phyloP scores from a whole-genome alignment of 2,113 vertebrate genomes.

The Terrapene triunguis region DNA sequence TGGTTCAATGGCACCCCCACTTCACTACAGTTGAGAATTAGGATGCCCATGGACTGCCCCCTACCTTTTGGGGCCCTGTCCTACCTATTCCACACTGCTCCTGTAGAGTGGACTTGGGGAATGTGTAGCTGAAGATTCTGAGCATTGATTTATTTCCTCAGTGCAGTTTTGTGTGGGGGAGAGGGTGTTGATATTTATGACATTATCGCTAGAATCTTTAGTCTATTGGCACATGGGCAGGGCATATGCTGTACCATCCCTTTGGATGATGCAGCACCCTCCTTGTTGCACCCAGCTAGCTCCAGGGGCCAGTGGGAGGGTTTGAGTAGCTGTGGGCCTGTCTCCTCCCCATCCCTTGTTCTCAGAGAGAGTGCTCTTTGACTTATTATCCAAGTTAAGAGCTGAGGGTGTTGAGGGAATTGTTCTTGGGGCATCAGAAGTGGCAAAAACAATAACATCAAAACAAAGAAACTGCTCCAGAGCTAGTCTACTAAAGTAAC shows the following conservation, averaged over 20 bases:
- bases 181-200: fast-evolving
- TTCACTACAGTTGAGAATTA: neutral
- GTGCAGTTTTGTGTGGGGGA: neutral
- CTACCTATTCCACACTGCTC: neutral
- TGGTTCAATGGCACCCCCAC: too few relatives aligned
- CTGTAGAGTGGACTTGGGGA: fast-evolving
- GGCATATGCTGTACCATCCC: neutral
- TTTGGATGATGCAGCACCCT: too few relatives aligned
- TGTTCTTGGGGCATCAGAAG: neutral
- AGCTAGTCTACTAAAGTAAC: neutral
- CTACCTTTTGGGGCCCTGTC: fast-evolving
- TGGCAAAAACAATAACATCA: neutral
- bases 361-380: fast-evolving
- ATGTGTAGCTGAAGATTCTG: neutral
- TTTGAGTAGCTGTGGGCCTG: neutral
- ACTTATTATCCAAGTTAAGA: neutral
- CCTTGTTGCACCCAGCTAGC: neutral
- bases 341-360: neutral
- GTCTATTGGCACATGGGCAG: neutral
- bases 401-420: neutral
- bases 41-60: neutral
- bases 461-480: neutral
- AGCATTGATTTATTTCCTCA: neutral
- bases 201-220: fast-evolving
- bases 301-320: neutral